These are phyloP conservation scores for Ischnura elegans DNA, from an alignment of 2,888 invertebrate genomes.

Conservation along the genomic window DNA sequence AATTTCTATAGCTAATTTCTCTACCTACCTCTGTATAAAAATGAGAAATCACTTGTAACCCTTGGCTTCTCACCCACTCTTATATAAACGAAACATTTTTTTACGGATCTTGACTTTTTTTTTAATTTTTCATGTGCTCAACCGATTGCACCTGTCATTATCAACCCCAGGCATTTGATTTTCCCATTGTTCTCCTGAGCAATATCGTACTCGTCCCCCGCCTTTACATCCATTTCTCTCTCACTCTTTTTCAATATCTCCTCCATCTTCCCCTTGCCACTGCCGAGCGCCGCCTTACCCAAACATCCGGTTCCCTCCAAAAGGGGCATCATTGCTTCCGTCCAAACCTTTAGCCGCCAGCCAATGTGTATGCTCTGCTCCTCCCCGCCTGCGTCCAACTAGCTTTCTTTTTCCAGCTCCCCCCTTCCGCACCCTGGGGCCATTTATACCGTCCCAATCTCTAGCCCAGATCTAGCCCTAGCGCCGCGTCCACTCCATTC, in stretches of 20 bases:
- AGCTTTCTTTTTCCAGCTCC: not conserved
- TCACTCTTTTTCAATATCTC: not conserved
- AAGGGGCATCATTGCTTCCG: constrained; percentile 22
- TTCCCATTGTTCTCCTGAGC: not conserved
- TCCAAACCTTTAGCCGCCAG: constrained; percentile 26
- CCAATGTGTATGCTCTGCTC: not conserved
- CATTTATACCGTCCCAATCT: not conserved
- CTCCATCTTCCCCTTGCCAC: not conserved
- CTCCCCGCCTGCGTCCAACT: not conserved
- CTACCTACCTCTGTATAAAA: too few relatives aligned
- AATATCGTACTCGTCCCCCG: not conserved
- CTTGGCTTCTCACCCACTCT: too few relatives aligned
- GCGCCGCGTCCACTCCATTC: not conserved
- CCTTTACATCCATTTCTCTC: not conserved
- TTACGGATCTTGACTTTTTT: too few relatives aligned
- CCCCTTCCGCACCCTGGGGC: not conserved
- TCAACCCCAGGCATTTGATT: not conserved
- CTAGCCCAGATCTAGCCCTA: not conserved
- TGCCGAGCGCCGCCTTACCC: not conserved
- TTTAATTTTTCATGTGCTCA: too few relatives aligned
- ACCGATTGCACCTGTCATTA: not conserved
- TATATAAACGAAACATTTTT: too few relatives aligned
- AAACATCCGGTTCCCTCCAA: not conserved
- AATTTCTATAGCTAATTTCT: too few relatives aligned
- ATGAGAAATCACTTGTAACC: too few relatives aligned